Conservation (phyloP, 2,113 vertebrate genomes). For the Tichodroma muraria region DNA sequence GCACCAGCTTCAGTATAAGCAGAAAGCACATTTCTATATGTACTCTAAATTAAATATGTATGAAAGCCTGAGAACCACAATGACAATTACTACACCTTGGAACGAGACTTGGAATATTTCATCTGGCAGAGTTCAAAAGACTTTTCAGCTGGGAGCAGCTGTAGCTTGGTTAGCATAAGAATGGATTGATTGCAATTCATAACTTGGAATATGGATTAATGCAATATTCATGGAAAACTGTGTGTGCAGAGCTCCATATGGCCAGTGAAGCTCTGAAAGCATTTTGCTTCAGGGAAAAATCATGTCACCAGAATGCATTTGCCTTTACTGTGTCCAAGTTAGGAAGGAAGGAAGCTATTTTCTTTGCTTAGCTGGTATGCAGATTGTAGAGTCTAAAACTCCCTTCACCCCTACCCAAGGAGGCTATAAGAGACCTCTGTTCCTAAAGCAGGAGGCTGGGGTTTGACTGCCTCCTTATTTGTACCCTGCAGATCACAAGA, state of each 20-base stretch:
- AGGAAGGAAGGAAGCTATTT: constrained; percentile 35
- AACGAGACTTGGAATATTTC: constrained; percentile 24
- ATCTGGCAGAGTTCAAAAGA: constrained; percentile 45
- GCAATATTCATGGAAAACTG: constrained; percentile 45
- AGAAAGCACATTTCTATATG: constrained; percentile 1
- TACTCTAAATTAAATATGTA: constrained; percentile 39
- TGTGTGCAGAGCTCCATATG: neutral
- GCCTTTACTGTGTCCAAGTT: constrained; percentile 1
- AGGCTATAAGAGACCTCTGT: neutral
- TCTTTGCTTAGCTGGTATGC: neutral
- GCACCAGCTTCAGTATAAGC: neutral
- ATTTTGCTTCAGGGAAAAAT: constrained; percentile 28
- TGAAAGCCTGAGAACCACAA: constrained; percentile 34
- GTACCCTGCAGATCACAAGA: neutral
- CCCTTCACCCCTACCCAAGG: neutral
- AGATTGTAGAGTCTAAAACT: neutral
- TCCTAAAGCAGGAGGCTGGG: neutral
- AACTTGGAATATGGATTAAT: constrained; percentile 48
- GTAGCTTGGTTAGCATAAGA: constrained; percentile 9
- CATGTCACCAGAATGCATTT: constrained; percentile 19
- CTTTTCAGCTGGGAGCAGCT: constrained; percentile 51
- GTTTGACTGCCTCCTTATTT: neutral
- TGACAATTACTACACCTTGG: constrained; percentile 57
- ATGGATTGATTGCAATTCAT: constrained; percentile 48
- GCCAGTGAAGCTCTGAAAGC: neutral